These are phyloP conservation scores for Phyllostomus discolor DNA, from an alignment of 2,113 vertebrate genomes.

Conservation along the genomic window DNA sequence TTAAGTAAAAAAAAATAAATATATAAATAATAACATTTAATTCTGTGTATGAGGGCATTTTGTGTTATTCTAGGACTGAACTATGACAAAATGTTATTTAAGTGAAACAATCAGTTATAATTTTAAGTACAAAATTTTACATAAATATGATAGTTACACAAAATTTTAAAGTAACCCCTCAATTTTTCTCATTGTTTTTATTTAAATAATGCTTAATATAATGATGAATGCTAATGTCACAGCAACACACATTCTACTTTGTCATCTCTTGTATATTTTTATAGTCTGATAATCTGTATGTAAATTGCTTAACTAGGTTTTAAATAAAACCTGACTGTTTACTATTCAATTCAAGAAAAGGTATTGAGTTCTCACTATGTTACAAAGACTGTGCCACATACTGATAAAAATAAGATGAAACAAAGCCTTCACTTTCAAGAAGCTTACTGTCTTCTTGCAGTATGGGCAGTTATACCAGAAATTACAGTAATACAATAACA, in stretches of 20 bases:
- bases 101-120: background rate
- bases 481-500: background rate
- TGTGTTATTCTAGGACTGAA: background rate
- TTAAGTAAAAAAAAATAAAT: background rate
- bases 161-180: background rate
- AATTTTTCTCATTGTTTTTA: background rate
- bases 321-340: background rate
- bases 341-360: background rate
- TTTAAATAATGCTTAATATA: background rate
- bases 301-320: background rate
- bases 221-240: background rate
- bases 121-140: background rate
- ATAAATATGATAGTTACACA: background rate
- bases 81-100: background rate
- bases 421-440: background rate
- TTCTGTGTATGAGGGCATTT: background rate
- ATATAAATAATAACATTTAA: background rate
- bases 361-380: background rate
- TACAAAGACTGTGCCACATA: background rate
- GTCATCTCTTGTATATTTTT: background rate
- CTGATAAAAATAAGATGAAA: background rate
- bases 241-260: accelerated
- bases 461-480: background rate
- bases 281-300: background rate
- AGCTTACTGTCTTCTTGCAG: background rate